phyloP scores from a whole-genome alignment of 2,888 invertebrate species.

The Latrodectus hesperus region DNA sequence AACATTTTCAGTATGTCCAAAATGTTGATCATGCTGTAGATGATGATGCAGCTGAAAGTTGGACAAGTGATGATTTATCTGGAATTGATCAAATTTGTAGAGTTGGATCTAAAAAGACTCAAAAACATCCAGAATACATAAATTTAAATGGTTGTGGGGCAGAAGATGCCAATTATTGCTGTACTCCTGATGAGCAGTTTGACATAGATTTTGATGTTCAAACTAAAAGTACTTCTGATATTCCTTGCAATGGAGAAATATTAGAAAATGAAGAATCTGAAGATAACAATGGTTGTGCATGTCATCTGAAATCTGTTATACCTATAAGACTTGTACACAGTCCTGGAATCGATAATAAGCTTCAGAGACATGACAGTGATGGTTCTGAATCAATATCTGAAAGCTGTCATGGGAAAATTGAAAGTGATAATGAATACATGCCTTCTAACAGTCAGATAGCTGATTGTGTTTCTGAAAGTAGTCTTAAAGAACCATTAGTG shows the following conservation, averaged over 20 bases:
- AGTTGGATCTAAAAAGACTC: constrained; percentile 44
- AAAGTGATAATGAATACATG: constrained; percentile 47
- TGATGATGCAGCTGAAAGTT: constrained; percentile 67
- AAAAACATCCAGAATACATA: constrained; percentile 60
- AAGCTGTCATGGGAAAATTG: constrained; percentile 59
- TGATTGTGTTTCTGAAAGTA: constrained; percentile 46
- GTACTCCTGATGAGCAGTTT: constrained; percentile 70
- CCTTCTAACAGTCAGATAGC: constrained; percentile 30
- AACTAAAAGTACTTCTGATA: constrained; percentile 37
- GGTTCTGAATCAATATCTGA: constrained; percentile 68
- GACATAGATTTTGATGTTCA: constrained; percentile 69
- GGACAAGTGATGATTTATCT: constrained; percentile 69
- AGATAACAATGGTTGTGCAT: constrained; percentile 68
- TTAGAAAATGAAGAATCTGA: constrained; percentile 70
- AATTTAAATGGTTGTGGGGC: constrained; percentile 57
- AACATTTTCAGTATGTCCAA: constrained; percentile 31
- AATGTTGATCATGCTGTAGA: constrained; percentile 59
- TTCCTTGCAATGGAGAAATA: constrained; percentile 71
- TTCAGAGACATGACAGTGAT: constrained; percentile 65
- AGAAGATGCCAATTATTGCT: constrained; percentile 60
- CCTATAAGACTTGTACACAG: constrained; percentile 70
- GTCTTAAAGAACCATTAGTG: constrained; percentile 52
- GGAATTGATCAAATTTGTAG: constrained; percentile 64
- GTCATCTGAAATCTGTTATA: constrained; percentile 70
- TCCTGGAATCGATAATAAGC: constrained; percentile 59